These are phyloP conservation scores for Dromococcyx pavoninus DNA, from an alignment of 2,797 vertebrate genomes.

Conservation along the genomic window DNA sequence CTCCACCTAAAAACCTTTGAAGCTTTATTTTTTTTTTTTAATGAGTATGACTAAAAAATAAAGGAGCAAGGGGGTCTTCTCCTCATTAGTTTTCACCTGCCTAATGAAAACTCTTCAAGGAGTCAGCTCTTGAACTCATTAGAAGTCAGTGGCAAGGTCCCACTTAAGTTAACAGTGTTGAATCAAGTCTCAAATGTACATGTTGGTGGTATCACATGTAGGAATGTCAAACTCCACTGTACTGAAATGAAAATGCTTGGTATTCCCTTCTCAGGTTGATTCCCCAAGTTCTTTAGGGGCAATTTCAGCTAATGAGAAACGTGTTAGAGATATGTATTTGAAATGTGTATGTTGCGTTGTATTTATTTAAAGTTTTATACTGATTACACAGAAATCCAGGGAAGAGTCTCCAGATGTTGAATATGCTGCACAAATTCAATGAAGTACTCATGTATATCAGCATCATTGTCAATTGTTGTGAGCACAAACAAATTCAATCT, in stretches of 20 bases:
- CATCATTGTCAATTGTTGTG: constrained; percentile 67
- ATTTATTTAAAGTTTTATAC: constrained; percentile 70
- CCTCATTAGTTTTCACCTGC: neutral
- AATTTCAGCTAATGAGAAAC: constrained; percentile 44
- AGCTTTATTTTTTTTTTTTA: neutral
- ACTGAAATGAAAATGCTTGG: neutral
- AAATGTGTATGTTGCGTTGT: neutral
- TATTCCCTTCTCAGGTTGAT: neutral
- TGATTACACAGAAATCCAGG: constrained; percentile 53
- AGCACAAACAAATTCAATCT: constrained; percentile 64
- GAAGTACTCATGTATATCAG: constrained; percentile 53
- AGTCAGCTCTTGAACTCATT: neutral
- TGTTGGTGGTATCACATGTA: neutral
- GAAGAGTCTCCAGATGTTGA: constrained; percentile 68
- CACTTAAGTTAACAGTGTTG: neutral
- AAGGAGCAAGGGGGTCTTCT: neutral
- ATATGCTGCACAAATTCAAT: constrained; percentile 43
- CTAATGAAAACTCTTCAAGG: neutral
- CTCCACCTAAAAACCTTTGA: neutral
- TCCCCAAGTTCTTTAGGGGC: neutral
- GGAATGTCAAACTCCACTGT: neutral
- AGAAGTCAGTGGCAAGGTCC: neutral
- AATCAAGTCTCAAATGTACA: neutral
- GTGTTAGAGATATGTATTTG: constrained; percentile 30
- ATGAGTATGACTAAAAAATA: neutral